Evolutionary conservation across 2,888 invertebrate genomes (phyloP).

Genomic region (Drosophila aldrichi): DNA sequence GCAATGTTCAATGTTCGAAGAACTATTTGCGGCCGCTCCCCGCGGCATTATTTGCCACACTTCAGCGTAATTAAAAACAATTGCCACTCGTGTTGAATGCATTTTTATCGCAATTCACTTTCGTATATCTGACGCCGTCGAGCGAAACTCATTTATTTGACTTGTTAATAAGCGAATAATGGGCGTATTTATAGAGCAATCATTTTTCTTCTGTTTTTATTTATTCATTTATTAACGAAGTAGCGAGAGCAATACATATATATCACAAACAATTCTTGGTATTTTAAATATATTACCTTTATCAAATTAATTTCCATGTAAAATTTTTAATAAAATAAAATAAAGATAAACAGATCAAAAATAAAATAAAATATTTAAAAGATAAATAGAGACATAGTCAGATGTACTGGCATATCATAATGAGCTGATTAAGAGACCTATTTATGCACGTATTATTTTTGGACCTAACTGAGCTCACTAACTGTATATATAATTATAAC

Average conservation of each 20-base stretch:
- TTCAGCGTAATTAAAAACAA: constrained; percentile 42
- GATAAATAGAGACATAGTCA: too few relatives aligned
- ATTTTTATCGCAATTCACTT: constrained; percentile 21
- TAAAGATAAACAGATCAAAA: too few relatives aligned
- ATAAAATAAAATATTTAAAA: too few relatives aligned
- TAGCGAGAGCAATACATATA: too few relatives aligned
- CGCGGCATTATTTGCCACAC: constrained; percentile 2
- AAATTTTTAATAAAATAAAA: too few relatives aligned
- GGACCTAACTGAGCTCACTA: background rate
- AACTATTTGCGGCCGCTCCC: constrained; percentile 22
- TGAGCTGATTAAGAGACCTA: too few relatives aligned
- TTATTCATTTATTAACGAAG: too few relatives aligned
- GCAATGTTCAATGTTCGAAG: constrained; percentile 40
- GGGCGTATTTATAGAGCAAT: background rate
- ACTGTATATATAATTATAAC: background rate
- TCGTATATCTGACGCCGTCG: constrained; percentile 15
- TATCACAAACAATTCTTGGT: too few relatives aligned
- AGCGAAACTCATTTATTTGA: background rate
- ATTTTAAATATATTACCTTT: too few relatives aligned
- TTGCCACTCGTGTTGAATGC: constrained; percentile 19
- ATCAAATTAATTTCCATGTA: too few relatives aligned
- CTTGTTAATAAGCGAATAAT: background rate
- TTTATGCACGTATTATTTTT: too few relatives aligned
- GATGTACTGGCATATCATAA: too few relatives aligned
- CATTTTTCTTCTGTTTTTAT: background rate